Conservation (phyloP, 2,113 vertebrate genomes). For the Oxyruncus cristatus region DNA sequence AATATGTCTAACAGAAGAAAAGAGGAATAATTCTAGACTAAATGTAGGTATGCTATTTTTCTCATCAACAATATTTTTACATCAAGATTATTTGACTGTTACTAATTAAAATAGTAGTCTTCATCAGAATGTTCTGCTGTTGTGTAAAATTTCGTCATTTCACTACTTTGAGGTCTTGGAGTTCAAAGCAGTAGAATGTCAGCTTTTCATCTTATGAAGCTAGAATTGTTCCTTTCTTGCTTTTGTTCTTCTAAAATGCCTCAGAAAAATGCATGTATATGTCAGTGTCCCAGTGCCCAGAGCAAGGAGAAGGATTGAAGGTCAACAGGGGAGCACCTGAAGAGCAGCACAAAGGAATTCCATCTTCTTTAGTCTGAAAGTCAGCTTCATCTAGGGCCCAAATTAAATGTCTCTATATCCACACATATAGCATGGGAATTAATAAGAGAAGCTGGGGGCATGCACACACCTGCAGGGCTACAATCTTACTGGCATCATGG, state of each 20-base stretch:
- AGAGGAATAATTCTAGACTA: neutral
- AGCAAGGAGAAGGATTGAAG: neutral
- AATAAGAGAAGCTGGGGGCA: neutral
- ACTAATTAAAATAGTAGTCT: neutral
- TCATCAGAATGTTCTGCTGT: neutral
- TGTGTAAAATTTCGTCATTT: neutral
- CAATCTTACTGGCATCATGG: neutral
- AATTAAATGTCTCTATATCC: rapidly evolving
- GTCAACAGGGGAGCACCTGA: neutral
- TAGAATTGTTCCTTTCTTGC: neutral
- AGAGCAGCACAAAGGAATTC: neutral
- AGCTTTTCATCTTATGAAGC: neutral
- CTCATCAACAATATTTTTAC: neutral
- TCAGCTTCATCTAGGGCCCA: neutral
- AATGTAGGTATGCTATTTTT: neutral
- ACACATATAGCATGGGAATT: rapidly evolving
- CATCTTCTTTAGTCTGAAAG: neutral
- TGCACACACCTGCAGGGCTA: neutral
- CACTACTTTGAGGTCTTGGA: neutral
- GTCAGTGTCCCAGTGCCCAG: neutral
- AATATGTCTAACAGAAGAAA: neutral
- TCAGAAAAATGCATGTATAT: neutral
- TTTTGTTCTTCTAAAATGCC: neutral
- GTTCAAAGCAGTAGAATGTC: neutral
- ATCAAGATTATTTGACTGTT: neutral